phyloP scores from a whole-genome alignment of 2,797 vertebrate genomes.

The Pipistrellus pygmaeus region DNA sequence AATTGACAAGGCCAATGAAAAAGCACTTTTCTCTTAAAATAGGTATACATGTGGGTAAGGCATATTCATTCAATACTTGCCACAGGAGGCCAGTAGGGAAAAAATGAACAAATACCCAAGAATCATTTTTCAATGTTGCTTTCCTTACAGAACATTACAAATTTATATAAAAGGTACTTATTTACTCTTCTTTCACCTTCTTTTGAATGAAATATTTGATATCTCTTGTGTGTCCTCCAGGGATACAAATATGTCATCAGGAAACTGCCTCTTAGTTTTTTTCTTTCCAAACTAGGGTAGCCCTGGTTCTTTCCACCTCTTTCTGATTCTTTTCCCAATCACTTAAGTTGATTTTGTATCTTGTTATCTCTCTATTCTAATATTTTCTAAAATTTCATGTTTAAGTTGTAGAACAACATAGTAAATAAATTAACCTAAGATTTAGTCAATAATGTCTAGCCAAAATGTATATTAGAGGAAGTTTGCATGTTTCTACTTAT shows the following conservation, averaged over 20 bases:
- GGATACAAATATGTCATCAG: neutral
- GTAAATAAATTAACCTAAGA: slow-evolving; percentile 8
- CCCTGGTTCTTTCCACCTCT: neutral
- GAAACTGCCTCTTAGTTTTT: neutral
- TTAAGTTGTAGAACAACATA: neutral
- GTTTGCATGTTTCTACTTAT: neutral
- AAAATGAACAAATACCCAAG: neutral
- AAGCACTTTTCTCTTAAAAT: neutral
- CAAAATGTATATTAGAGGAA: neutral
- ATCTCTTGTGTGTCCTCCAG: neutral
- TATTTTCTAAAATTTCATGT: slow-evolving; percentile 32
- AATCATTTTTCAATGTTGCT: neutral
- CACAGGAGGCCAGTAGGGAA: neutral
- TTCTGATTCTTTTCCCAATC: neutral
- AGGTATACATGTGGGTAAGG: neutral
- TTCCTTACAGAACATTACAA: neutral
- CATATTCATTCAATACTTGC: neutral
- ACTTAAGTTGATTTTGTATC: neutral
- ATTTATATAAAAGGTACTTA: neutral
- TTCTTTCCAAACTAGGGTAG: slow-evolving; percentile 28
- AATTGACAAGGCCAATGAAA: neutral
- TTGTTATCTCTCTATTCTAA: neutral
- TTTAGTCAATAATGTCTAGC: neutral
- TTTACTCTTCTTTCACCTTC: neutral
- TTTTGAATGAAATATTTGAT: slow-evolving; percentile 6